Conservation (phyloP, 2,113 vertebrate genomes). For the Hyla sarda region DNA sequence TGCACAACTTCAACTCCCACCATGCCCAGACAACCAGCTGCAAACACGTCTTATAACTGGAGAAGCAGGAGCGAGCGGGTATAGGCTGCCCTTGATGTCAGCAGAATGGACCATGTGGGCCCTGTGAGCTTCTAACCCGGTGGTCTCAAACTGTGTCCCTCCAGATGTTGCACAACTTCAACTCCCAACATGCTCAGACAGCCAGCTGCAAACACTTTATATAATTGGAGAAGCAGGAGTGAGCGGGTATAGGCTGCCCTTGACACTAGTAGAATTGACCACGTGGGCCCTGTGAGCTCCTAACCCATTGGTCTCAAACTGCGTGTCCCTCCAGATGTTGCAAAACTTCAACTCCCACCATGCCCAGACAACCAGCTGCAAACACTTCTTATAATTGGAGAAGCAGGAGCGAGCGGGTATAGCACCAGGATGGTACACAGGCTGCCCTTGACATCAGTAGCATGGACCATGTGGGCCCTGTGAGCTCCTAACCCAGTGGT, state of each 20-base stretch:
- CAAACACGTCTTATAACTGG: slow-evolving; percentile 19
- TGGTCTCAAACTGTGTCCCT: too few relatives aligned
- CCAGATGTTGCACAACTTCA: too few relatives aligned
- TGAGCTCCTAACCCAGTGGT: neutral
- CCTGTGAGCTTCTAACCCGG: neutral
- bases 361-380: too few relatives aligned
- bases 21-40: too few relatives aligned
- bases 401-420: neutral
- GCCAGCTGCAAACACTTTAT: slow-evolving; percentile 30
- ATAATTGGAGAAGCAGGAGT: neutral
- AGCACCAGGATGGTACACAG: neutral
- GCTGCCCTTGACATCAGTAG: slow-evolving; percentile 22
- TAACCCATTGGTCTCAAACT: too few relatives aligned
- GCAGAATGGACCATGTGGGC: neutral
- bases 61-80: neutral
- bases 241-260: neutral
- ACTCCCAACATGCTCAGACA: too few relatives aligned
- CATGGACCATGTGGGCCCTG: neutral
- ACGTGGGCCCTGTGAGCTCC: neutral
- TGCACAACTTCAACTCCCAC: too few relatives aligned
- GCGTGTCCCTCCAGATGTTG: too few relatives aligned
- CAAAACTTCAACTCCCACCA: too few relatives aligned
- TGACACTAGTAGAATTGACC: neutral
- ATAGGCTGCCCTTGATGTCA: slow-evolving; percentile 30
- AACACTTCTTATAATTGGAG: slow-evolving; percentile 14